Conservation (phyloP, 2,797 vertebrate genomes). For the Glossophaga mutica region DNA sequence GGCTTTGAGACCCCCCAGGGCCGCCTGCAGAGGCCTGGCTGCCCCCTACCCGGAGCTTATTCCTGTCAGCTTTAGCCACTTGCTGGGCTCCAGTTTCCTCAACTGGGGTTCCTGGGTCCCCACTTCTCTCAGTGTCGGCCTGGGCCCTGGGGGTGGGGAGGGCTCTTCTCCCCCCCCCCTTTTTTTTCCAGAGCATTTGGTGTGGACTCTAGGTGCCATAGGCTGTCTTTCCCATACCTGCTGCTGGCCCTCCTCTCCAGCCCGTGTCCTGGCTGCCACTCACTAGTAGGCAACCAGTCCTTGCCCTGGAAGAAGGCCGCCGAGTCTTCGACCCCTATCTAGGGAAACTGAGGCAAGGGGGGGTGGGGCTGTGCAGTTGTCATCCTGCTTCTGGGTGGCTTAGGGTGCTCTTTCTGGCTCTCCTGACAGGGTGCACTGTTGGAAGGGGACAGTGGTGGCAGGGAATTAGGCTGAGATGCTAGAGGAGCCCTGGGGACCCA, state of each 20-base stretch:
- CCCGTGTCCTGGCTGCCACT: neutral
- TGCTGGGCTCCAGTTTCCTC: neutral
- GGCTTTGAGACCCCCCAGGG: neutral
- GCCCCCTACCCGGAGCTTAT: neutral
- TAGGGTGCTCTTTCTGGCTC: neutral
- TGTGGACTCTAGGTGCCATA: neutral
- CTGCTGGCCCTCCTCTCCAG: neutral
- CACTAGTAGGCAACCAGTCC: neutral
- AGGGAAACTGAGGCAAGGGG: conserved; percentile 60
- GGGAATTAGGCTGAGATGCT: neutral
- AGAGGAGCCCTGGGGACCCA: neutral
- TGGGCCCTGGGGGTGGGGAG: neutral
- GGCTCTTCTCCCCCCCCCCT: neutral
- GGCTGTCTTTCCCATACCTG: neutral
- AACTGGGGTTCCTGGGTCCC: neutral
- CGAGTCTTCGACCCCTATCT: neutral
- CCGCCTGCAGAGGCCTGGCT: neutral
- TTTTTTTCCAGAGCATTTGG: neutral
- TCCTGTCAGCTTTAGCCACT: conserved; percentile 11
- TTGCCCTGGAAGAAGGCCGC: neutral
- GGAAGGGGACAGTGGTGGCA: neutral
- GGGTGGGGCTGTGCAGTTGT: neutral
- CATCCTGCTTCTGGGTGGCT: neutral
- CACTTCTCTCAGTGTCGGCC: neutral
- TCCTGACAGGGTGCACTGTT: neutral